These are phyloP conservation scores for Stegana nigrithorax DNA, from an alignment of 2,888 invertebrate species.

Conservation along the genomic window DNA sequence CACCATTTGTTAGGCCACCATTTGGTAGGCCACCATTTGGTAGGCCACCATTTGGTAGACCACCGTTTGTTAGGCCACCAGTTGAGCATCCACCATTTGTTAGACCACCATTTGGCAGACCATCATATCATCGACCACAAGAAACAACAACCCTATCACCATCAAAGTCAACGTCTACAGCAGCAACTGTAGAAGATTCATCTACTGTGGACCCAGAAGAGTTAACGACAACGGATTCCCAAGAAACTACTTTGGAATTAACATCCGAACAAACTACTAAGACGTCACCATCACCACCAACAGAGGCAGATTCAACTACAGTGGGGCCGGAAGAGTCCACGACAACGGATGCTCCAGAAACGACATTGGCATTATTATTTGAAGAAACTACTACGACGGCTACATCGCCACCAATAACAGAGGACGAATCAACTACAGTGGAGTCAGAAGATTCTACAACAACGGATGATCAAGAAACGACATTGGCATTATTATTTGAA, in stretches of 20 bases:
- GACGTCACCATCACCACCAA: background rate
- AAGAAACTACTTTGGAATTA: background rate
- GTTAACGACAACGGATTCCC: background rate
- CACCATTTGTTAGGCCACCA: background rate
- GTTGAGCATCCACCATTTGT: too few relatives aligned
- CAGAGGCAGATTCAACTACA: background rate
- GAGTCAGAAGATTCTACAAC: background rate
- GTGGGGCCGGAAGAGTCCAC: background rate
- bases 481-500: background rate
- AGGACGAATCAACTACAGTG: background rate
- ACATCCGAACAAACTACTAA: too few relatives aligned
- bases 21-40: background rate
- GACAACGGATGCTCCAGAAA: background rate
- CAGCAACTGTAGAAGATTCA: background rate
- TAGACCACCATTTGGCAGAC: background rate
- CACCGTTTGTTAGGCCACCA: background rate
- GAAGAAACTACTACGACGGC: conserved; percentile 5
- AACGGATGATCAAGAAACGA: background rate
- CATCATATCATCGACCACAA: background rate
- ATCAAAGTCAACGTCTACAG: background rate
- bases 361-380: background rate
- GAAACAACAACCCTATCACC: background rate
- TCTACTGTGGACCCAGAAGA: background rate
- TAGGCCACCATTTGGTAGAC: background rate
- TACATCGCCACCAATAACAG: too few relatives aligned